Conservation (phyloP, 1,140 invertebrate genomes). For the Harpegnathos saltator region DNA sequence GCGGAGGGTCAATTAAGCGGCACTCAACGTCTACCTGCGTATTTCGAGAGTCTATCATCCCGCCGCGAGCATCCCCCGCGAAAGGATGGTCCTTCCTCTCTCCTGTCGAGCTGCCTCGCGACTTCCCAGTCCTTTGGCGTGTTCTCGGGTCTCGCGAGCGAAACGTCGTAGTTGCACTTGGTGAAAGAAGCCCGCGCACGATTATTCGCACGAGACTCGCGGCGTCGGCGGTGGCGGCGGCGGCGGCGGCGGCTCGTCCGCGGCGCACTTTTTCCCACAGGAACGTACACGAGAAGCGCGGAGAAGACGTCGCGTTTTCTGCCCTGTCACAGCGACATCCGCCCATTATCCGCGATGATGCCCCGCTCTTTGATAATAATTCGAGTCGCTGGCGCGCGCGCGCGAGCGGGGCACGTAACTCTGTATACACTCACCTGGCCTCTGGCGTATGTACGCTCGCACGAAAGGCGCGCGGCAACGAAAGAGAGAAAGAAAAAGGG, state of each 20-base stretch:
- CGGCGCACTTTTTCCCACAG: conserved; percentile 69
- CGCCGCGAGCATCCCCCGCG: background rate
- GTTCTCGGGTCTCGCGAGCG: conserved; percentile 44
- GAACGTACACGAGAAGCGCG: conserved; percentile 31
- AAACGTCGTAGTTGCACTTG: background rate
- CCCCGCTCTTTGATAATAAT: conserved; percentile 75
- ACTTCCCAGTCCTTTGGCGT: background rate
- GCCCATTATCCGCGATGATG: conserved; percentile 75
- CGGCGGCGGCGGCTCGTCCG: background rate
- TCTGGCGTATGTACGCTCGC: conserved; percentile 22
- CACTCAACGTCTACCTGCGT: no score
- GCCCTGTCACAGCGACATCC: conserved; percentile 76
- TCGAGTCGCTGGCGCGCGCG: conserved; percentile 62
- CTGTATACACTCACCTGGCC: conserved; percentile 27
- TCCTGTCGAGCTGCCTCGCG: background rate
- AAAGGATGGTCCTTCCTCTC: conserved; percentile 29
- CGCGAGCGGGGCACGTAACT: conserved; percentile 70
- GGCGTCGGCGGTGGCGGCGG: background rate
- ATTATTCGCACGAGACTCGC: conserved; percentile 54
- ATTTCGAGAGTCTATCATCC: no score
- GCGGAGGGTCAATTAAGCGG: no score
- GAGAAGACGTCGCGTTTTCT: conserved; percentile 64
- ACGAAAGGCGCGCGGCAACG: conserved; percentile 33
- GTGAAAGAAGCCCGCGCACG: conserved; percentile 48
- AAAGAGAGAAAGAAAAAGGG: conserved; percentile 28